phyloP scores from a whole-genome alignment of 2,113 vertebrate species.

The Bubo bubo region DNA sequence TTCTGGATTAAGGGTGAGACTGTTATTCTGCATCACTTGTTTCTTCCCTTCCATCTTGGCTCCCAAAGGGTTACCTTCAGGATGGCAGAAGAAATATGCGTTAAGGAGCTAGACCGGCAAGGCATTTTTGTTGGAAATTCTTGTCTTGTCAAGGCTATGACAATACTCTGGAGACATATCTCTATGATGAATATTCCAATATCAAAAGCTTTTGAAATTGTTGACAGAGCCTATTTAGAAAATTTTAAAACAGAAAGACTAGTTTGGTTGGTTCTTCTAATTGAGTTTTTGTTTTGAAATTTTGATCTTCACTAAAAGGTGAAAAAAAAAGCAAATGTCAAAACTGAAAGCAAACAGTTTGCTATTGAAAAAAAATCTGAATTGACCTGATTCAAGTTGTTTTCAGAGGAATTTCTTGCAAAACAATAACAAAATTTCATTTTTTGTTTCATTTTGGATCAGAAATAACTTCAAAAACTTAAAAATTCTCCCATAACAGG shows the following conservation, averaged over 20 bases:
- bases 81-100: not conserved
- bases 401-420: not conserved
- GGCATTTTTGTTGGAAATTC: not conserved
- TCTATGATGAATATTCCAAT: not conserved
- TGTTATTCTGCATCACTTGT: not conserved
- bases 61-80: not conserved
- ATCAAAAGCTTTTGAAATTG: not conserved
- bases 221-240: not conserved
- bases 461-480: not conserved
- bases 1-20: not conserved
- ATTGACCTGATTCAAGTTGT: not conserved
- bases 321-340: not conserved
- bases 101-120: not conserved
- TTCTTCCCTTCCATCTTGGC: not conserved
- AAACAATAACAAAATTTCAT: not conserved
- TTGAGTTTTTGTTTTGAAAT: not conserved
- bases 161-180: not conserved
- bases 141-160: not conserved
- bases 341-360: not conserved
- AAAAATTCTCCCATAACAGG: not conserved
- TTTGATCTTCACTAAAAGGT: not conserved
- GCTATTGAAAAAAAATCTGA: not conserved
- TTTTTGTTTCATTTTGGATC: not conserved
- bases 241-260: not conserved
- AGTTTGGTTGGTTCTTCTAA: not conserved